A percentile compares a stretch with the other conserved stretches of the same genome.
Evolutionary conservation across 1,140 invertebrate species (phyloP).

Genomic region (Archivesica marissinica): DNA sequence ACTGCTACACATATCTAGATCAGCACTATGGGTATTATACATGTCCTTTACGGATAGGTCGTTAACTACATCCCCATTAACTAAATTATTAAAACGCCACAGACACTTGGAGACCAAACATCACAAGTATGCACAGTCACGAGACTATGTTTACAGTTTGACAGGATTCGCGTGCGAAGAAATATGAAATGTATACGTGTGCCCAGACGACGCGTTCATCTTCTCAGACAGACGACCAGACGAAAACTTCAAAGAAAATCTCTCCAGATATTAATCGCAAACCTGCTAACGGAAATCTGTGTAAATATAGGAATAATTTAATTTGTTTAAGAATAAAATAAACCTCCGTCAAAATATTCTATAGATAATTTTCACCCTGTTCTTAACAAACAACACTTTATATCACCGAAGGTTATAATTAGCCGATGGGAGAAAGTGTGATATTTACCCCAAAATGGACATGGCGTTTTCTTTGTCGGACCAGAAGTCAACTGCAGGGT

Average conservation of each 20-base stretch:
- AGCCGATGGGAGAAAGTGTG: slow-evolving; percentile 17
- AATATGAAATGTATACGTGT: slow-evolving; percentile 31
- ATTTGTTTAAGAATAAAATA: slow-evolving; percentile 32
- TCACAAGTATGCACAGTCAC: slow-evolving; percentile 53
- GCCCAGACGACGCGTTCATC: not conserved
- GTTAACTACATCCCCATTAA: too few relatives aligned
- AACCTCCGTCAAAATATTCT: not conserved
- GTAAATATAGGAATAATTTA: slow-evolving; percentile 28
- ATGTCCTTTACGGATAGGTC: too few relatives aligned
- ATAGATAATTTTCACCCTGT: slow-evolving; percentile 29
- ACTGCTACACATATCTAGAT: too few relatives aligned
- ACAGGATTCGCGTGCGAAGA: slow-evolving; percentile 51
- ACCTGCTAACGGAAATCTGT: slow-evolving; percentile 17
- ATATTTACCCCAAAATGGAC: slow-evolving; percentile 10
- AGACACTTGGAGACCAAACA: too few relatives aligned
- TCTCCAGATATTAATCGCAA: slow-evolving; percentile 35
- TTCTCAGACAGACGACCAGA: slow-evolving; percentile 22
- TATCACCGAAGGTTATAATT: slow-evolving; percentile 11
- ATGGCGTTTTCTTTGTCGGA: slow-evolving; percentile 34
- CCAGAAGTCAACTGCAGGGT: slow-evolving; percentile 32
- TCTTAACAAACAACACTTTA: not conserved
- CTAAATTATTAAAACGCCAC: too few relatives aligned
- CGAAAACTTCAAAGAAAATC: slow-evolving; percentile 36
- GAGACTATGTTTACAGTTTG: slow-evolving; percentile 44
- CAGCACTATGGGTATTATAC: too few relatives aligned